Base-by-base conservation (phyloP, 2,113 vertebrate genomes). In the Clinocottus analis region DNA sequence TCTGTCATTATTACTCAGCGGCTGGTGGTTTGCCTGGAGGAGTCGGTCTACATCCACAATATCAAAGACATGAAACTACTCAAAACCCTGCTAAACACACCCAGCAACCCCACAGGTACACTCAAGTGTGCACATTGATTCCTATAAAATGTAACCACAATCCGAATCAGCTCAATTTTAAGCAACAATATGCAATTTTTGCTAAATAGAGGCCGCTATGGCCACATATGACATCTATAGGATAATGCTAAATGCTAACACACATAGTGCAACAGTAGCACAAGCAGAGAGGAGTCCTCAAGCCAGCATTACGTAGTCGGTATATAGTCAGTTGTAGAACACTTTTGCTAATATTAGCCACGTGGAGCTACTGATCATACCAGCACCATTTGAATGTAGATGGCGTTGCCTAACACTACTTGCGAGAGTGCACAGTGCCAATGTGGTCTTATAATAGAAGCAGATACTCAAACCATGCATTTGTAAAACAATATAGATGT, bases 31-130 rank as follows among this genome's bases (percentile, higher is more conserved):
- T 97, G 96, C 80, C 90, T 97, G 90, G 97, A 97, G 75, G 96
- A 97, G 77, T 96, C 96, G 0, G 96, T 98, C 89, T 97, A 97
- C 88, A 97, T 98, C 85, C 97, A 98, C 87, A 98, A 98, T 85
- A 99, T 99, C 80, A 99, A 98, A 85, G 97, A 99, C 89, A 97
- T 99, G 97, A 99, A 98, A 85, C 95, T 99, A 73, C 84, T 99
- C 86, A 97, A 97, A 93, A 98, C 97, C 23, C 95, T 99, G 85
- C 87, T 97, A 90, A 97, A 98, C 87, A 96, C 95, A 0, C 97
- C 97, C 37, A 85, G 88, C 49, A 98, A 98, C 82, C 90, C 94
- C 11, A 95, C 96, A 94, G 97, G 97, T 98, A 91, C 86, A 23
- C 10, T 27, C 19, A 25, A 55, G 45, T 10, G 10, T 47, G 21